These are phyloP conservation scores for Apaloderma vittatum DNA, from an alignment of 2,113 vertebrate species.

Conservation along the genomic window DNA sequence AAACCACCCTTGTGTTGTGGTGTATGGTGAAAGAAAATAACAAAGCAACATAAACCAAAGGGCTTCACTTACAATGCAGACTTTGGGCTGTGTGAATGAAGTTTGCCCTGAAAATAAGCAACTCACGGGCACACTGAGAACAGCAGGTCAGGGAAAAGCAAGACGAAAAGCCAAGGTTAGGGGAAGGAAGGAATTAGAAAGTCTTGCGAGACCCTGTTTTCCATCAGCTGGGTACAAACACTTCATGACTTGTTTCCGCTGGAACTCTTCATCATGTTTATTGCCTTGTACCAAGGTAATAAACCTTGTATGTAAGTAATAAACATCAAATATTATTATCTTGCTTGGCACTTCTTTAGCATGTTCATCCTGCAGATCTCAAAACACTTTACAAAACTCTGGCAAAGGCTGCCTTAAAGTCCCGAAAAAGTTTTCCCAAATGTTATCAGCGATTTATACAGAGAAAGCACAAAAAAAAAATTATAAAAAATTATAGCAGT, in stretches of 20 bases:
- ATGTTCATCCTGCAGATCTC: neutral
- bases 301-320: neutral
- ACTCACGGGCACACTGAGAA: neutral
- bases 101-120: slow-evolving; percentile 14
- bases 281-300: too few species aligned
- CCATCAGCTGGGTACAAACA: neutral
- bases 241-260: neutral
- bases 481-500: neutral
- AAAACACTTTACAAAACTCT: neutral
- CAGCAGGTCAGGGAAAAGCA: neutral
- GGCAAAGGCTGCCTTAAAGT: neutral
- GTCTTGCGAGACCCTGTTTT: neutral
- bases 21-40: slow-evolving; percentile 5
- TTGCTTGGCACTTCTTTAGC: neutral
- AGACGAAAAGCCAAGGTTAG: rapidly evolving
- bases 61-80: neutral
- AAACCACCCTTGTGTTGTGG: neutral
- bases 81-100: neutral
- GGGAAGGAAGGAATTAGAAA: neutral
- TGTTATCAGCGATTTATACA: neutral
- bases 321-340: neutral
- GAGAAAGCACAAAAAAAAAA: neutral
- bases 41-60: neutral
- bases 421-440: neutral
- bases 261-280: neutral